These are phyloP conservation scores for Equus quagga DNA, from an alignment of 2,113 vertebrate species.

Conservation along the genomic window DNA sequence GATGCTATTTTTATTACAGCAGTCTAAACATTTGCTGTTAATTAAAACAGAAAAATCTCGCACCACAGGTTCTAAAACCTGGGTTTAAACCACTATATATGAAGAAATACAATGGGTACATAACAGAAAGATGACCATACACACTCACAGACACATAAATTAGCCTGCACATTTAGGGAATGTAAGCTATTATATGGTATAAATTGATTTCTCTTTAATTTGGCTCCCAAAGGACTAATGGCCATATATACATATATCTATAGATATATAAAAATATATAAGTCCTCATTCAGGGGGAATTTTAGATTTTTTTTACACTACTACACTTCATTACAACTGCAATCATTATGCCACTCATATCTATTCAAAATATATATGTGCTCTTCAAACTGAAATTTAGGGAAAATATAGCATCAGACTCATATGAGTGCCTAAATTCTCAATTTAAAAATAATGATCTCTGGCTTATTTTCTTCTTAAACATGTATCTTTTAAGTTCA, in stretches of 20 bases:
- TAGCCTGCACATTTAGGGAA: constrained; percentile 65
- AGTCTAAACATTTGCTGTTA: constrained; percentile 46
- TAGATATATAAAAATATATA: background rate
- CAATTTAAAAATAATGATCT: constrained; percentile 14
- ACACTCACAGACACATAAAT: background rate
- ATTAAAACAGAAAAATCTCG: constrained; percentile 62
- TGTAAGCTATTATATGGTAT: constrained; percentile 60
- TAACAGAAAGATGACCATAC: constrained; percentile 32
- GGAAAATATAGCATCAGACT: background rate
- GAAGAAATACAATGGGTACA: constrained; percentile 21
- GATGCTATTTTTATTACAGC: constrained; percentile 54
- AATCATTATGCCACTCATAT: background rate
- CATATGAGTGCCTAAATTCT: background rate
- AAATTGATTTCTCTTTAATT: constrained; percentile 15
- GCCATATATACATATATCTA: background rate
- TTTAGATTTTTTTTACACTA: constrained; percentile 34
- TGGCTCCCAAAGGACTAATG: background rate
- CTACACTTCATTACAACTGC: background rate
- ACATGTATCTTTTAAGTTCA: background rate
- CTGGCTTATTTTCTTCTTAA: constrained; percentile 26
- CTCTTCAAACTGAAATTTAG: constrained; percentile 39
- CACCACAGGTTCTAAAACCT: constrained; percentile 33
- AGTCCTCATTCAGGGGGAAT: background rate
- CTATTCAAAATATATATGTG: constrained; percentile 28
- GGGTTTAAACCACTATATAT: constrained; percentile 55